Base-by-base conservation (phyloP, 2,113 vertebrate genomes). In the Paramisgurnus dabryanus region DNA sequence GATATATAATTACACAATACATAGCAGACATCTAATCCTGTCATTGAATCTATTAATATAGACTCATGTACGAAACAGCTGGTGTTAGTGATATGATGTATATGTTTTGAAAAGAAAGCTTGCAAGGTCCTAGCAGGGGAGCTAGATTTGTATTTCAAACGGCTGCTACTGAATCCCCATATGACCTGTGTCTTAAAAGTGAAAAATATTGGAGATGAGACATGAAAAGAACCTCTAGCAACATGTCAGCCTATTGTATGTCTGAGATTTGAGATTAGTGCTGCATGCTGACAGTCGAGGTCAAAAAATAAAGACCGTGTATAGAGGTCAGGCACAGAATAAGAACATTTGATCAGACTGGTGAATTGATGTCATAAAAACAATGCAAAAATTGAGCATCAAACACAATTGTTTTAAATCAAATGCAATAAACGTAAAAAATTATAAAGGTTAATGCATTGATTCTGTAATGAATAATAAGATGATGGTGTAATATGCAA, bases 401-500 rank as follows among this genome's bases (percentile, higher is more conserved):
- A n/a, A 13, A 12, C 11, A 15, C 10, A 4, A 13, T 4, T 13
- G 11, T 53, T 13, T 4, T 53, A 53, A 53, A 53, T 53, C 11
- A 53, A 53, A 53, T 45, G 15, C 9, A 43, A n/a, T 27, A 22
- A 18, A n/a, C 12, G 11, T 13, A 49, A 13, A 13, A 10, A 34
- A 4, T 15, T 7, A 53, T 39, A 15, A 39, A 39, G 3, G 8
- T 45, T 1, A 34, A 2, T 50, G 41, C 17, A 12, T 2, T 64
- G 43, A 50, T 17, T 47, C 11, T 27, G 40, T 64, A 76, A 50
- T 15, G 13, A 64, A 64, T 76, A n/a, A 64, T 39, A 39, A 12
- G 40, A 60, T 65, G 41, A 49, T 41, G 27, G 76, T 63, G 58
- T 78, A 87, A 84, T 53, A 43, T 55, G 27, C 3, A 84, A 17